Base-by-base conservation (phyloP, 2,888 invertebrate genomes). In the Agonopterix heracliana region DNA sequence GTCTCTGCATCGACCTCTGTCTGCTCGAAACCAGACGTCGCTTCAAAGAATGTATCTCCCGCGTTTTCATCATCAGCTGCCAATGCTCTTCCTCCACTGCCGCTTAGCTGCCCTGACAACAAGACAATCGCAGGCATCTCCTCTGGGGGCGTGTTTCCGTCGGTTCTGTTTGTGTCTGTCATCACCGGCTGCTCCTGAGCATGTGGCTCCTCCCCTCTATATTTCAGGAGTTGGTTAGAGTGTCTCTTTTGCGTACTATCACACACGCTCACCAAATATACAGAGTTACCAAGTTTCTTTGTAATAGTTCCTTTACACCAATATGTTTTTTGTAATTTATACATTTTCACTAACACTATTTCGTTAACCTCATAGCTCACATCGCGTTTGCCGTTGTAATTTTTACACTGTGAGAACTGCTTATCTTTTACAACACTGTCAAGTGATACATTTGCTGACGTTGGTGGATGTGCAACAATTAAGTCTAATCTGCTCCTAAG, bases 401-500 rank as follows among this genome's bases (percentile, higher is more conserved):
- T 40, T 10, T 42, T 45, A 49, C 40, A 9, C 47, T 52, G 49
- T 43, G 34, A 52, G 43, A 9, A 52, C 49, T 52, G 52, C 9
- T 44, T 52, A 13, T 36, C n/a, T 17, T 45, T 47, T 10, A 49
- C 45, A 9, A 44, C 26, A 11, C 13, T 9, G 4, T 43, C 47
- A 7, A 52, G 47, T 10, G 13, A 8, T 17, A 26, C 9, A 36
- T 48, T 11, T 34, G 41, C 7, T 44, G 52, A 36, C 9, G 45
- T 4, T 44, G 52, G 38, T 17, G 12, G 40, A 36, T 2, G 9
- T 10, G 43, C 5, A 4, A 40, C 47, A 35, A 50, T 26, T 7
- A 49, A 35, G 12, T 52, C 52, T 8, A 52, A n/a, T 8, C 52
- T 41, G 41, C 42, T 42, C 36, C 50, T 43, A n/a, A 54, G 41